Conservation (phyloP, 2,113 vertebrate genomes). For the Columbina picui region DNA sequence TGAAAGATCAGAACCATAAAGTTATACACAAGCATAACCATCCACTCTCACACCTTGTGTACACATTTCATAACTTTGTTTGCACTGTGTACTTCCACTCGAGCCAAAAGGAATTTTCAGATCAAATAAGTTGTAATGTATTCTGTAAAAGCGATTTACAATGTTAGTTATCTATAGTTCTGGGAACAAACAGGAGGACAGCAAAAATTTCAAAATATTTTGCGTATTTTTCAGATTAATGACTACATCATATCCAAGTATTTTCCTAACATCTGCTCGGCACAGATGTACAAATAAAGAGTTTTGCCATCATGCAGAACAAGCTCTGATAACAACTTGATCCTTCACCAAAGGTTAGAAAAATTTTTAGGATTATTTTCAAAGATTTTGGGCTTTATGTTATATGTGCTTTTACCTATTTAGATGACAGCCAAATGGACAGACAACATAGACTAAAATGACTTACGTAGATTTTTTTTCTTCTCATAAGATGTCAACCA, state of each 20-base stretch:
- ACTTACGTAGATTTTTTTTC: neutral
- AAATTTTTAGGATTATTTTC: neutral
- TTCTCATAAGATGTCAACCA: neutral
- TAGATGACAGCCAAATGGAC: neutral
- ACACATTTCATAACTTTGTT: constrained; percentile 31
- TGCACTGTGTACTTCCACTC: constrained; percentile 36
- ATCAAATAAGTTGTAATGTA: constrained; percentile 16
- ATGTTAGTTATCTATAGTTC: neutral
- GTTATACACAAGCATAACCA: neutral
- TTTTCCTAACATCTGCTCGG: neutral
- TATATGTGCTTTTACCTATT: neutral
- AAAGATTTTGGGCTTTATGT: neutral
- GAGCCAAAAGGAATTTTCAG: constrained; percentile 43
- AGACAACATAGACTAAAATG: neutral
- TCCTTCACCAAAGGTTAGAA: neutral
- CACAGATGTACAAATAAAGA: neutral
- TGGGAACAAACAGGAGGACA: neutral
- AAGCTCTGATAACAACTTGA: neutral
- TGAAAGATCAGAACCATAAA: neutral
- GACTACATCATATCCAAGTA: neutral
- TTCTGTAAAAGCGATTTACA: neutral
- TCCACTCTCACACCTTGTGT: constrained; percentile 24
- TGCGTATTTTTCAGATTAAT: neutral
- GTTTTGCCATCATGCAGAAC: neutral
- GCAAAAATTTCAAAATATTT: neutral